Evolutionary conservation across 1,140 invertebrate species (phyloP).

Genomic region (Bombus impatiens): DNA sequence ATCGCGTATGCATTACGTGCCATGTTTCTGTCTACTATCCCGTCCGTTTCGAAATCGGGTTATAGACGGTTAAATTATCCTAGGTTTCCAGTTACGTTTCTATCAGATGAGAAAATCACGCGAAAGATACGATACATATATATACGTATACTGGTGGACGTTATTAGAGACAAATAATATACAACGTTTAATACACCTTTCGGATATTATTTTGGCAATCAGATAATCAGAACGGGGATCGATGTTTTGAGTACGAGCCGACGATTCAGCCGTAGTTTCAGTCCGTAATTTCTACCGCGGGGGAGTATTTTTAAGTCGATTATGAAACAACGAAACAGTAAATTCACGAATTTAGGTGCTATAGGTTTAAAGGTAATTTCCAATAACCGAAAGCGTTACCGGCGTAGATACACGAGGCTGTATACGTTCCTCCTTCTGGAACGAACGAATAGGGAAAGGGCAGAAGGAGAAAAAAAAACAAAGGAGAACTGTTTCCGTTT

Average conservation of each 20-base stretch:
- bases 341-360: too few relatives aligned
- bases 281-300: neutral
- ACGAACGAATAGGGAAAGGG: neutral
- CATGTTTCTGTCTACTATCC: neutral
- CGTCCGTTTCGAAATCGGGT: neutral
- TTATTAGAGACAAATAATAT: neutral
- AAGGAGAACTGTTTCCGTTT: slow-evolving; percentile 6
- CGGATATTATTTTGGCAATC: slow-evolving; percentile 1
- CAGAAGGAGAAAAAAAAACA: neutral
- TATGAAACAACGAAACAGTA: neutral
- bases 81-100: neutral
- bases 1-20: slow-evolving; percentile 52
- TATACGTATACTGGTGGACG: neutral
- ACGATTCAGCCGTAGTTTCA: neutral
- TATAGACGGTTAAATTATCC: neutral
- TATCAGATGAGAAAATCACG: neutral
- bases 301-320: neutral
- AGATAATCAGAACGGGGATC: neutral
- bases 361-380: neutral
- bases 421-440: neutral
- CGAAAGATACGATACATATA: neutral
- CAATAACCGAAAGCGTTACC: slow-evolving; percentile 4
- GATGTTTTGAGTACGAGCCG: neutral
- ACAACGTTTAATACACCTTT: neutral
- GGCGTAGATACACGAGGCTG: neutral